Base-by-base conservation (phyloP, 2,888 invertebrate genomes). In the Ferdinandea cuprea region DNA sequence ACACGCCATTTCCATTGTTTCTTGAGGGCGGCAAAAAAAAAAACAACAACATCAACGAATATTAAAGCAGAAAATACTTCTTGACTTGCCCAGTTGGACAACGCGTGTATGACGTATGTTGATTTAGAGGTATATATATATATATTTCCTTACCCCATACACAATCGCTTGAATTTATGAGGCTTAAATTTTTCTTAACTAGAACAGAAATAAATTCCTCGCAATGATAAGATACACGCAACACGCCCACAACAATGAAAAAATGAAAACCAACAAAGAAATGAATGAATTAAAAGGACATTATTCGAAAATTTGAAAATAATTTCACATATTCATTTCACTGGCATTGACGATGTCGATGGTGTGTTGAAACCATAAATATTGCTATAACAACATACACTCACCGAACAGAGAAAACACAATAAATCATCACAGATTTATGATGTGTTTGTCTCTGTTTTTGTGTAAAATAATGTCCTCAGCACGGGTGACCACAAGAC, bases 321-420 rank as follows among this genome's bases (percentile, higher is more conserved):
- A 72, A 83, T 78, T 72, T 73, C 58, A 71, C 58, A 77, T 56
- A 63, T 61, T 48, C 56, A 69, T 61, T 52, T 42, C 59, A 58
- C 44, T 58, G 13, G 6, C 40, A 25, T 25, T 5, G 25, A 25
- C 25, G 25, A 25, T 73, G 65, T 73, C 73, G 74, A 63, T 63
- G 69, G 65, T 72, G 81, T 73, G 83, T 68, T 78, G 83, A 83
- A 83, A 83, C 78, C 78, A 83, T 83, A 83, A 83, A 83, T 83
- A 73, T 83, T 68, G 66, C 42, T 52, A 68, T 83, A 83, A 83
- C 72, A 58, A 77, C 66, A 37, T 19, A 50, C 35, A 50, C 32
- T 46, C 32, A 35, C 37, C 25, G 58, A 21, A 28, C 19, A 28
- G 52, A 66, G 72, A 52, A 68, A 71, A 21, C 68, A 78, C 73